Base-by-base conservation (phyloP, 2,888 invertebrate genomes). In the Polietes domitor region DNA sequence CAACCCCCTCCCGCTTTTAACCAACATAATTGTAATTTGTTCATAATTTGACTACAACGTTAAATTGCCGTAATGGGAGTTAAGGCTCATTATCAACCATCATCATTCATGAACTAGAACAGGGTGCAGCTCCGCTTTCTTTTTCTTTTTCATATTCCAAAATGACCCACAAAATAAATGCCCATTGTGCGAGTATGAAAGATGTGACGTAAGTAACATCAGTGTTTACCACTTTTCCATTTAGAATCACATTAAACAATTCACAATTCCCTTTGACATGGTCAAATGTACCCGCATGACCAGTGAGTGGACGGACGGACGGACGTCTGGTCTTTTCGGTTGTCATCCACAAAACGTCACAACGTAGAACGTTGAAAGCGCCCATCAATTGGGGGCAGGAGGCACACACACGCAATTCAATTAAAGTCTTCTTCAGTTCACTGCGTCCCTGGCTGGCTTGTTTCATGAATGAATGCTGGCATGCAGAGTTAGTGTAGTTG, bases 361-460 rank as follows among this genome's bases (percentile, higher is more conserved):
- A 21, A 19, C 55, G 55, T 58, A 1, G n/a, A 17, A 3, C 37
- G 65, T 68, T 41, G 43, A 24, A 65, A 65, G 68, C 68, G 24
- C 43, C 43, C 68, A 68, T 68, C 43, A 68, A 43, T n/a, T 68
- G 37, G 37, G 41, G 32, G 65, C 17, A 5, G 15, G n/a, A 47
- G 37, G 15, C 65, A 28, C 24, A 72, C 65, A 74, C 76, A 83
- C 82, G 86, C 85, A 82, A 76, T 83, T 85, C 83, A 85, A 83
- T 85, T 85, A 53, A 83, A 24, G 21, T 68, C 68, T 43, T 68
- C 68, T 37, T 9, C 28, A 65, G 65, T 68, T 15, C 21, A 43
- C n/a, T 24, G 24, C 15, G 19, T 41, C 24, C 68, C 6, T 19
- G 41, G 68, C 41, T 37, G 12, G 41, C 41, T 63, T 32, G 37